A percentile compares a stretch with the other conserved stretches of the same genome.
Evolutionary conservation across 2,797 vertebrate species (phyloP).

Genomic region (Basileuterus tristriatus): DNA sequence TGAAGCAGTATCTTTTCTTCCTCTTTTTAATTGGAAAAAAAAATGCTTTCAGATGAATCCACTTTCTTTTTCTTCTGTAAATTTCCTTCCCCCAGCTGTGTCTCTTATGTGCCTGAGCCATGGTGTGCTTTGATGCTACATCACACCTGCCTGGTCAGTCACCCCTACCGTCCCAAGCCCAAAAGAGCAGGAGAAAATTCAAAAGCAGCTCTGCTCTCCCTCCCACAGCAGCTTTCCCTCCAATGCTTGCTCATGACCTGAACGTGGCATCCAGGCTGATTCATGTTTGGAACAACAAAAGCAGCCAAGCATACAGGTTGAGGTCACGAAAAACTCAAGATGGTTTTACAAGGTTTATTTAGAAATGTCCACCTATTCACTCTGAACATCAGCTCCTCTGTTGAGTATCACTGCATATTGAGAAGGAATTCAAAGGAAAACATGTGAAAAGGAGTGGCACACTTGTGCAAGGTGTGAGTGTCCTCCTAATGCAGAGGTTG

Average conservation of each 20-base stretch:
- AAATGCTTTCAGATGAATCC: not conserved
- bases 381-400: not conserved
- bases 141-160: not conserved
- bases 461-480: not conserved
- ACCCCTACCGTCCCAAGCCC: not conserved
- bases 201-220: not conserved
- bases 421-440: not conserved
- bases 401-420: not conserved
- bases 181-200: not conserved
- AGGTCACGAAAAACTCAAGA: not conserved
- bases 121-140: not conserved
- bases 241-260: not conserved
- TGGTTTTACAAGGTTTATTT: not conserved
- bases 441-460: rapidly evolving
- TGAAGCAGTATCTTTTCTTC: not conserved
- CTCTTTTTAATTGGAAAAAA: not conserved
- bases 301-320: not conserved
- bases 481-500: not conserved
- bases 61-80: not conserved
- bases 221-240: not conserved
- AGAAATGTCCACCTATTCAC: not conserved
- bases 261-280: not conserved
- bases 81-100: not conserved
- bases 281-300: not conserved
- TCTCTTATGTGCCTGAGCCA: not conserved